These are phyloP conservation scores for Entomyzon cyanotis DNA, from an alignment of 2,113 vertebrate genomes.

Conservation along the genomic window DNA sequence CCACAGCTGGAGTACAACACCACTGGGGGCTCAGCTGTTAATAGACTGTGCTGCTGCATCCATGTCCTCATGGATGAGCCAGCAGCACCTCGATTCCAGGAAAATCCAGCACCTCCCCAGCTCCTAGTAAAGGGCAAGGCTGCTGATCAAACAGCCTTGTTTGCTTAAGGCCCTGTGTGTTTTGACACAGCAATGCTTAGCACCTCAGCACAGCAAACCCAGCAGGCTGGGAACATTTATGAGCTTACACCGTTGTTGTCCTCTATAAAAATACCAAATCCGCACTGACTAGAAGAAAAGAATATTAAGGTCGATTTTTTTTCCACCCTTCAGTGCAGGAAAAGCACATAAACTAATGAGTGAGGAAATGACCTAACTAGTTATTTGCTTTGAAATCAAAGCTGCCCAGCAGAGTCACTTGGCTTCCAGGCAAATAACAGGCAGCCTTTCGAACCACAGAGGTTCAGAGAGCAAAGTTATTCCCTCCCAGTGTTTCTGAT, in stretches of 20 bases:
- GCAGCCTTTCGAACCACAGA: background rate
- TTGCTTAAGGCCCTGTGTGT: slow-evolving; percentile 25
- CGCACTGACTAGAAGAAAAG: background rate
- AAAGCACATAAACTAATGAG: background rate
- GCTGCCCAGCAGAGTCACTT: background rate
- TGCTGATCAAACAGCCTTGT: slow-evolving; percentile 44
- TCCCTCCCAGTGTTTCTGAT: background rate
- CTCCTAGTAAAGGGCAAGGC: background rate
- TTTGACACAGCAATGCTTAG: background rate
- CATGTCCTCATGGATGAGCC: background rate
- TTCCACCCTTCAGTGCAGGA: background rate
- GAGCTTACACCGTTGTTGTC: background rate
- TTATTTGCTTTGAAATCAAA: background rate
- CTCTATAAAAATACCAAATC: background rate
- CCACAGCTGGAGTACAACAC: background rate
- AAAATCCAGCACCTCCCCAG: background rate
- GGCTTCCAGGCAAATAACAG: background rate
- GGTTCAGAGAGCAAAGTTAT: background rate
- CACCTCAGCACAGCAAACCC: background rate
- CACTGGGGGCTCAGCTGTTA: background rate
- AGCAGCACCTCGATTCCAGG: background rate
- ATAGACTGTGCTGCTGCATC: background rate
- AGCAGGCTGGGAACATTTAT: background rate
- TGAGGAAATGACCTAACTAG: background rate
- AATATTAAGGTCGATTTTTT: background rate